Evolutionary conservation across 1,140 invertebrate species (phyloP), one percentile per base, ranked within the genome.

Genomic region (Aphidius gifuensis): DNA sequence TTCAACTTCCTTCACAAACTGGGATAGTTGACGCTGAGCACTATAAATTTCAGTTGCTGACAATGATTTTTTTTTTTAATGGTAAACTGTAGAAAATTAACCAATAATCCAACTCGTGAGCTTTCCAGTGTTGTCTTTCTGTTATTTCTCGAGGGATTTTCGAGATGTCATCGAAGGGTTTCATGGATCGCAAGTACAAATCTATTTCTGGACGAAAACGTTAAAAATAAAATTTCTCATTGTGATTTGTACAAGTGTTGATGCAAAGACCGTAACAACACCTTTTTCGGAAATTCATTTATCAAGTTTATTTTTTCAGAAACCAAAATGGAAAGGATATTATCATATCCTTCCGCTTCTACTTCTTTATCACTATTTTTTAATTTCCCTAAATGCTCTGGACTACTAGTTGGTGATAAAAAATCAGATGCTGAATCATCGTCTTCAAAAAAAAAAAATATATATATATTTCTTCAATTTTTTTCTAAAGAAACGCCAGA

Each of bases 1-100:
- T 42, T 62, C 42, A 21, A 65, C 60, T 32, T 64, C 44, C 51
- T 61, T 53, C n/a, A 73, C 69, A 58, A 71, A 71, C 44, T 65
- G 9, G 4, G 67, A 43, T 21, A 71, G 46, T 51, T 32, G 66
- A 38, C 49, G 5, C 6, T 62, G 46, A 16, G 61, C 64, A 47
- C n/a, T 61, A 45, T 57, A 6, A 38, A 66, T 45, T 42, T 66
- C 69, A 23, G 46, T 51, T 61, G 32, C 55, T 9, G 16, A 46
- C 42, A 23, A 68, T 47, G 7, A 53, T 9, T 45, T 16, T 40
- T 45, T 59, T 58, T 11, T 65, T 38, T 43, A 63, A 42, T 32
- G 61, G 56, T 9, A 59, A 23, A 9, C 60, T 55, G 47, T 64
- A 65, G n/a, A 7, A 64, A 5, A 69, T 9, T 1, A 66, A 48